Conservation (phyloP, 2,113 vertebrate species). For the Pithys albifrons region DNA sequence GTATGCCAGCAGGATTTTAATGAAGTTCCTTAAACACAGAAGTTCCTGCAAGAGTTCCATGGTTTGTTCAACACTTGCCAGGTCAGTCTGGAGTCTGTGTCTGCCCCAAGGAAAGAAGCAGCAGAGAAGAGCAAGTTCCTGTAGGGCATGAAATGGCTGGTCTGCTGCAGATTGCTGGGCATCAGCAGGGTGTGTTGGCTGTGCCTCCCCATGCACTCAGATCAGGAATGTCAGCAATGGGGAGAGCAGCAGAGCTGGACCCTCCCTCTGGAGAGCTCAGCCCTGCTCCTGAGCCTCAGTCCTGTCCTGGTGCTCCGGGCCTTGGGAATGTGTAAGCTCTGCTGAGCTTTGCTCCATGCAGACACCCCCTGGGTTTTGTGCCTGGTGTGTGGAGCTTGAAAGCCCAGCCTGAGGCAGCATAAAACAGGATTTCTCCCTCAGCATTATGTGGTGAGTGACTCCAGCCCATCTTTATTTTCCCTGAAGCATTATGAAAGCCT, state of each 20-base stretch:
- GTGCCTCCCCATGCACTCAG: not conserved
- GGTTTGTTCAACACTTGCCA: not conserved
- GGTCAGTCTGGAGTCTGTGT: not conserved
- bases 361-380: not conserved
- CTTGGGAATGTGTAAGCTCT: fast-evolving
- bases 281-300: not conserved
- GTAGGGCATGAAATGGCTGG: not conserved
- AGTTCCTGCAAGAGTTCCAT: not conserved
- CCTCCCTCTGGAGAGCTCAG: not conserved
- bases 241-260: not conserved
- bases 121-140: not conserved
- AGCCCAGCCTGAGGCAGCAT: not conserved
- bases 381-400: not conserved
- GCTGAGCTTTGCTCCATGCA: not conserved
- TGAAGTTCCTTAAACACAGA: not conserved
- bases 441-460: not conserved
- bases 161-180: not conserved
- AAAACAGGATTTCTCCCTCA: not conserved
- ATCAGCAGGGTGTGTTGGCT: fast-evolving
- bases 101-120: not conserved
- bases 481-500: slow-evolving; percentile 16
- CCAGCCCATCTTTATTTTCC: slow-evolving; percentile 7
- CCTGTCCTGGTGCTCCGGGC: fast-evolving
- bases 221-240: not conserved
- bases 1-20: not conserved